phyloP scores from a whole-genome alignment of 2,888 invertebrate species.

The Dromius quadrimaculatus region DNA sequence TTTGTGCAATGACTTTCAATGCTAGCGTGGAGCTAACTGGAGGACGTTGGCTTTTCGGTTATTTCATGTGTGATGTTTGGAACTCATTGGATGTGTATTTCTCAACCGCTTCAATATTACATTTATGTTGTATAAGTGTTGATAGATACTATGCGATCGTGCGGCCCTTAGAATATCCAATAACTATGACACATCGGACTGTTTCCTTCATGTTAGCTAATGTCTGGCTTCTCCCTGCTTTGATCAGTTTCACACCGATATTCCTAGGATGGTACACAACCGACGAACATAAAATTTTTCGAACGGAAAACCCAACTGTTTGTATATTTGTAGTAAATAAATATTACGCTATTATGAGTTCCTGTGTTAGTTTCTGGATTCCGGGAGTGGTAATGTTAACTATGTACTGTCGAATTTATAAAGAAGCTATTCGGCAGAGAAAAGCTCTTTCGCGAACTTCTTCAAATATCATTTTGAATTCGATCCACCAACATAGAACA shows the following conservation, averaged over 20 bases:
- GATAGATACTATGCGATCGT: constrained; percentile 94
- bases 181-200: constrained; percentile 88
- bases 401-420: constrained; percentile 88
- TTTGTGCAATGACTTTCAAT: constrained; percentile 94
- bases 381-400: constrained; percentile 92
- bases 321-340: constrained; percentile 89
- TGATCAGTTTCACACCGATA: constrained; percentile 94
- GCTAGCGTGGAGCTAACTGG: constrained; percentile 85
- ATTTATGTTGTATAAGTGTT: constrained; percentile 94
- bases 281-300: constrained; percentile 70
- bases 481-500: constrained; percentile 84
- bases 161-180: constrained; percentile 90
- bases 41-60: constrained; percentile 89
- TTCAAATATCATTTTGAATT: constrained; percentile 86
- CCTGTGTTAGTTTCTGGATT: constrained; percentile 93
- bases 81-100: constrained; percentile 95
- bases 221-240: constrained; percentile 92
- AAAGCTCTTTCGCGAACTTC: constrained; percentile 88
- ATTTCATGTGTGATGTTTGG: constrained; percentile 93
- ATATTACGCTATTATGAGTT: constrained; percentile 88
- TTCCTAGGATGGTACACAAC: constrained; percentile 89
- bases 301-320: constrained; percentile 76
- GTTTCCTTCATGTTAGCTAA: constrained; percentile 86
- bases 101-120: constrained; percentile 91
- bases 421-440: constrained; percentile 85